phyloP scores from a whole-genome alignment of 23 tunicate species.

The Styela plicata region DNA sequence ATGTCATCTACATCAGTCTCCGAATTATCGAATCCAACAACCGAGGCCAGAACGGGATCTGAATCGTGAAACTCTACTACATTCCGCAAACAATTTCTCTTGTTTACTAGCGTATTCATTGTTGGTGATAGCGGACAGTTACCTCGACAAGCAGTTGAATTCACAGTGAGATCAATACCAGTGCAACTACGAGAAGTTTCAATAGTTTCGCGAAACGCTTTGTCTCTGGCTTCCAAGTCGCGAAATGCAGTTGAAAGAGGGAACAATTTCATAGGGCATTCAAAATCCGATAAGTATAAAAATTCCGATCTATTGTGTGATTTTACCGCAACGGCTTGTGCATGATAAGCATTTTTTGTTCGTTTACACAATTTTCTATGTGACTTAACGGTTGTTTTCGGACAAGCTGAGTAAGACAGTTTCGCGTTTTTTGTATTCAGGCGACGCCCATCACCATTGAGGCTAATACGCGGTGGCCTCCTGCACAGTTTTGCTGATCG shows the following conservation, averaged over 20 bases:
- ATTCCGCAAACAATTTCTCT: neutral
- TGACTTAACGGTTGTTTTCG: neutral
- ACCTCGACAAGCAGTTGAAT: neutral
- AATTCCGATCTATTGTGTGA: neutral
- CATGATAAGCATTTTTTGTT: neutral
- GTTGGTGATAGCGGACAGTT: constrained; percentile 3
- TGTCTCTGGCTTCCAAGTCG: constrained; percentile 18
- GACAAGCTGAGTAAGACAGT: neutral
- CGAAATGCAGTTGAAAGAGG: constrained; percentile 10
- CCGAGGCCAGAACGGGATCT: constrained; percentile 8
- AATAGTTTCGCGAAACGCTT: constrained; percentile 15
- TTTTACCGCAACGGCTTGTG: neutral
- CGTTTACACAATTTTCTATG: neutral
- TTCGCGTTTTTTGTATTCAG: neutral
- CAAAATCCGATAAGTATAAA: neutral
- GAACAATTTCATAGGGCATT: neutral
- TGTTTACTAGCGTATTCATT: neutral
- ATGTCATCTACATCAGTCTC: neutral
- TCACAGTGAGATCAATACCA: neutral
- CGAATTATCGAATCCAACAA: neutral
- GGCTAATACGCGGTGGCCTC: neutral
- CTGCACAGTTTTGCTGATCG: neutral
- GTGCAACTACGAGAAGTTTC: neutral
- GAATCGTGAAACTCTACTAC: neutral
- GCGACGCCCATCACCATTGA: neutral